Evolutionary conservation across 2,888 invertebrate genomes (phyloP).

Genomic region (Torymus tubicola): DNA sequence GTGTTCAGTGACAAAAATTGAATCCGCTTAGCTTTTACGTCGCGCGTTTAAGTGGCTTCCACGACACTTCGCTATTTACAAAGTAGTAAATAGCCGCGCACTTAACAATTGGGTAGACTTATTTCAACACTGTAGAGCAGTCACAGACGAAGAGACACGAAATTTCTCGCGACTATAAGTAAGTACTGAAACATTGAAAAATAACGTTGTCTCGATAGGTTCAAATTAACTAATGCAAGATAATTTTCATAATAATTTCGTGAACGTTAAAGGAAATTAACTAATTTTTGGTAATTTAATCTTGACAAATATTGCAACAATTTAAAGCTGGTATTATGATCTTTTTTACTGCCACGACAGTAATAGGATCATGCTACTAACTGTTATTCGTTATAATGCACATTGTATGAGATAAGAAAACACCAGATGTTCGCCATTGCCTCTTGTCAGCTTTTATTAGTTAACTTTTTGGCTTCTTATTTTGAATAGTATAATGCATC

Average conservation of each 20-base stretch:
- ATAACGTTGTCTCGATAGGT: no score
- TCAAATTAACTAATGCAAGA: no score
- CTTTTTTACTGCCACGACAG: no score
- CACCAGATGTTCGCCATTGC: constrained; percentile 22
- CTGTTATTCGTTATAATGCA: constrained; percentile 30
- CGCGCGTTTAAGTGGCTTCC: background rate
- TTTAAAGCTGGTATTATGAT: no score
- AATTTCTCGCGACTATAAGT: constrained; percentile 29
- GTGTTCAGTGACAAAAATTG: no score
- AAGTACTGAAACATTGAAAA: background rate
- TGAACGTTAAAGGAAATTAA: no score
- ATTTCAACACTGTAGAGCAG: constrained; percentile 14
- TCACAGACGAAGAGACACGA: constrained; percentile 14
- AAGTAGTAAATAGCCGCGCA: background rate
- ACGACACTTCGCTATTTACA: constrained; percentile 7
- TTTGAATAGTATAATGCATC: background rate
- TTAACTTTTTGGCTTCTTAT: constrained; percentile 11
- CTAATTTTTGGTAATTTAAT: no score
- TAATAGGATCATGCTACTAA: background rate
- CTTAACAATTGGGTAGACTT: constrained; percentile 31
- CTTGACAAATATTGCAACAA: no score
- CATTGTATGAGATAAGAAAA: constrained; percentile 6
- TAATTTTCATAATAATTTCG: no score
- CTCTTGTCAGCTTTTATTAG: constrained; percentile 2
- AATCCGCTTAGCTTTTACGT: no score